Base-by-base conservation (phyloP, 2,113 vertebrate species). In the Sinocyclocheilus rhinocerous region DNA sequence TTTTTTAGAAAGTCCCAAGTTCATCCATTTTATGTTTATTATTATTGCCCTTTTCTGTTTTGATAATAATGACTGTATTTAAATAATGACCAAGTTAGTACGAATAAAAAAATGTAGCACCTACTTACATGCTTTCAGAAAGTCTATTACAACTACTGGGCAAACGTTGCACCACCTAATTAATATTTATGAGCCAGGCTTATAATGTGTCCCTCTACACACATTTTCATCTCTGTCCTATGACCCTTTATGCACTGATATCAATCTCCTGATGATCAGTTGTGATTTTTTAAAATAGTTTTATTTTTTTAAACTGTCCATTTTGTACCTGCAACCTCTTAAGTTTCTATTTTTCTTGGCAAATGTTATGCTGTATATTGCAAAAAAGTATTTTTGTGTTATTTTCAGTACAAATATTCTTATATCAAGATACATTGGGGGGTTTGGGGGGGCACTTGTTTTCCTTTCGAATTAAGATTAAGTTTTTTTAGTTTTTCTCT, bases 31-130 rank as follows among this genome's bases (percentile, higher is more conserved):
- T 42, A 42, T 73, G 4, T 12, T 15, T 67, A 42, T 39, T 72
- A 20, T 72, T 39, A 36, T 39, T 22, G 33, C 33, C 9, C 33
- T 72, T 72, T 72, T 39, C 29, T 36, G 2, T 39, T 72, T 42
- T 72, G 18, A 7, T 36, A 11, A 22, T 72, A 72, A 39, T 39
- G 18, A 39, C 69, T 72, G 33, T 9, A 61, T 61, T 61, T 61
- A n/a, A 61, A 61, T 61, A 61, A 61, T n/a, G 57, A 61, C 57
- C 57, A 61, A n/a, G 57, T 61, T 61, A 61, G 20, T n/a, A 61
- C 2, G 22, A n/a, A 22, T 9, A 72, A 39, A 18, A 70, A 4
- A 39, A 10, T 1, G 4, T 12, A 73, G 20, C 10, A n/a, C 36
- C 7, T 8, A 18, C 15, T 18, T 10, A 10, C 22, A 61, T 26